Percentiles rank a stretch among this genome's conserved stretches.
Conservation (phyloP, 2,113 vertebrate species). For the Hymenochirus boettgeri region DNA sequence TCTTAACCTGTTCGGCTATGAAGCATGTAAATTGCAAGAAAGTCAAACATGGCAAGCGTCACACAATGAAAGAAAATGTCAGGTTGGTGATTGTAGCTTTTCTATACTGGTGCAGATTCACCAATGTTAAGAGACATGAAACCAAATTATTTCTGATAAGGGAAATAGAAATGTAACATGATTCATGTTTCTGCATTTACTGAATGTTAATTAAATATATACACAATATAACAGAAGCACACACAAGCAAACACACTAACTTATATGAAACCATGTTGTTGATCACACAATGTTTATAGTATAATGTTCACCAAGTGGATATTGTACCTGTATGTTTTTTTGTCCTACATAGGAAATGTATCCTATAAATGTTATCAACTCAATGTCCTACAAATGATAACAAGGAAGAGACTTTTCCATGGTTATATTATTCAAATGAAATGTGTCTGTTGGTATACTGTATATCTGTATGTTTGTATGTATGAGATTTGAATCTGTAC, state of each 20-base stretch:
- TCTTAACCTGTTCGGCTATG: no score
- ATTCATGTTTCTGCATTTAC: background rate
- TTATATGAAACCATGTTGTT: slow-evolving; percentile 48
- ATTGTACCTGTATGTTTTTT: slow-evolving; percentile 5
- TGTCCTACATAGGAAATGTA: background rate
- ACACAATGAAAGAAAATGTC: no score
- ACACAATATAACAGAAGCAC: background rate
- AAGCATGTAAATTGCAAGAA: no score
- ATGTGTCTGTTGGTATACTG: slow-evolving; percentile 40
- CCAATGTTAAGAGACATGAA: no score
- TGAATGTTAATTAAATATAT: background rate
- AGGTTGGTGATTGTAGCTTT: no score
- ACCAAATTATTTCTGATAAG: no score
- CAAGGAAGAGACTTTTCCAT: slow-evolving; percentile 46
- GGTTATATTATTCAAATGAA: slow-evolving; percentile 44
- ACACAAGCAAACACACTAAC: background rate
- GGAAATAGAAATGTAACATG: background rate
- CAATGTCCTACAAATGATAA: slow-evolving; percentile 62
- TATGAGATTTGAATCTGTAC: slow-evolving; percentile 78
- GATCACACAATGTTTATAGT: slow-evolving; percentile 61
- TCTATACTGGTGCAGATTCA: no score
- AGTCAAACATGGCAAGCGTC: no score
- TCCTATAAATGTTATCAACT: background rate
- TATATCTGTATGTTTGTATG: slow-evolving; percentile 64
- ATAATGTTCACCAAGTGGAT: slow-evolving; percentile 56